Evolutionary conservation across 2,113 vertebrate genomes (phyloP).

Genomic region (Channa maculata): DNA sequence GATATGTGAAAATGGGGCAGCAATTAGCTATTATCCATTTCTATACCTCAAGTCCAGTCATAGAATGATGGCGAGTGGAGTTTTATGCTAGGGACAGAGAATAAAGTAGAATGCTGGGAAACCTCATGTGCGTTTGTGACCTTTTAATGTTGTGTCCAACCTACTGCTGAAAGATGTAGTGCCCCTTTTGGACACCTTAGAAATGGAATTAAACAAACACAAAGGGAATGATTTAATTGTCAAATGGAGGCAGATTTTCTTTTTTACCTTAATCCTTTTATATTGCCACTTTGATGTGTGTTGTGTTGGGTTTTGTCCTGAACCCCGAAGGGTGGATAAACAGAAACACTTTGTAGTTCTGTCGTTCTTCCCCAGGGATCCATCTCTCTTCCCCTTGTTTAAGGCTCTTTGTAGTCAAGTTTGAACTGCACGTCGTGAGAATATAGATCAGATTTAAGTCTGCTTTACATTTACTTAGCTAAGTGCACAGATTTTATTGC

Average conservation of each 20-base stretch:
- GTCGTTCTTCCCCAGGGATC: conserved; percentile 5
- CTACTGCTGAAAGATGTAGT: neutral
- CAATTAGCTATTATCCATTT: conserved; percentile 17
- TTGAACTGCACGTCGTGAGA: neutral
- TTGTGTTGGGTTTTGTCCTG: neutral
- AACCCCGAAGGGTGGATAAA: conserved; percentile 44
- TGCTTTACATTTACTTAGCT: conserved; percentile 5
- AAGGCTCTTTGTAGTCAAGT: neutral
- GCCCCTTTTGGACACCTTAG: conserved; percentile 23
- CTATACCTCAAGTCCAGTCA: conserved; percentile 9
- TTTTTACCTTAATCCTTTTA: neutral
- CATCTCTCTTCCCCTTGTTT: neutral
- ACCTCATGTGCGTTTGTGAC: conserved; percentile 32
- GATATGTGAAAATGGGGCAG: conserved; percentile 7
- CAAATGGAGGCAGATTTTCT: neutral
- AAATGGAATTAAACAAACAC: conserved; percentile 43
- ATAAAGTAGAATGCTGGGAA: conserved; percentile 2
- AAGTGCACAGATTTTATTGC: conserved; percentile 14
- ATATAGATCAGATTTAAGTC: conserved; percentile 9
- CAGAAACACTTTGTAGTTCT: conserved; percentile 8
- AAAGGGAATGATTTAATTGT: conserved; percentile 16
- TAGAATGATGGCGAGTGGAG: neutral
- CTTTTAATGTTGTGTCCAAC: conserved; percentile 47
- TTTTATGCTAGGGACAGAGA: conserved; percentile 15
- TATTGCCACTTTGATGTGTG: neutral